These are phyloP conservation scores for Cepaea hortensis DNA, from an alignment of 2,888 invertebrate genomes.

Conservation along the genomic window DNA sequence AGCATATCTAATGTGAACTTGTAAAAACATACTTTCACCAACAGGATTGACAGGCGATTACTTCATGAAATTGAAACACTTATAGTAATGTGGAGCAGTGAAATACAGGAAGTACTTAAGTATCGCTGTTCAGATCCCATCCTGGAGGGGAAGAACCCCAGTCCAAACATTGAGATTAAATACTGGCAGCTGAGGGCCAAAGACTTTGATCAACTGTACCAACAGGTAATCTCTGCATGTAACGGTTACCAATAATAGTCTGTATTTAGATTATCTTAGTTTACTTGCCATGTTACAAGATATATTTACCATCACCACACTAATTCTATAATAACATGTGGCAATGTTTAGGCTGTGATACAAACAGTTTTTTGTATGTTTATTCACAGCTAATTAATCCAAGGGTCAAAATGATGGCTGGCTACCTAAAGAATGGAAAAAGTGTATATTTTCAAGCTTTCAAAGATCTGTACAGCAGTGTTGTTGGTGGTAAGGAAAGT, in stretches of 20 bases:
- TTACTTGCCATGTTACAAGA: too few species aligned
- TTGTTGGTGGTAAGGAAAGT: slow-evolving; percentile 83
- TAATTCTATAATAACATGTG: too few species aligned
- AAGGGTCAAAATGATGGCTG: slow-evolving; percentile 91
- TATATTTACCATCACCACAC: too few species aligned
- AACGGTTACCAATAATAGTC: too few species aligned
- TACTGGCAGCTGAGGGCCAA: slow-evolving; percentile 90
- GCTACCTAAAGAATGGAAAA: slow-evolving; percentile 90
- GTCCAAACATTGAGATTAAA: slow-evolving; percentile 85
- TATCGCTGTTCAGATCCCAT: slow-evolving; percentile 90
- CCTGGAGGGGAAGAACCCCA: slow-evolving; percentile 87
- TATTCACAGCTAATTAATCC: slow-evolving; percentile 71
- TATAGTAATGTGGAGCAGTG: slow-evolving; percentile 95
- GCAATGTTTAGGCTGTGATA: not conserved
- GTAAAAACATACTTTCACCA: not conserved
- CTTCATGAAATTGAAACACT: slow-evolving; percentile 96
- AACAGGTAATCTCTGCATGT: slow-evolving; percentile 79
- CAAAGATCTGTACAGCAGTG: slow-evolving; percentile 90
- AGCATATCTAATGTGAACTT: too few species aligned
- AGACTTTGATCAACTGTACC: slow-evolving; percentile 91
- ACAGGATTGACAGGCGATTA: slow-evolving; percentile 74
- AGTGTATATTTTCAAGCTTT: slow-evolving; percentile 95
- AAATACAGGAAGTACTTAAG: slow-evolving; percentile 92
- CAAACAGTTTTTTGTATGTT: not conserved
- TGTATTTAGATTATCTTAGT: too few species aligned